These are phyloP conservation scores for Mesocricetus auratus DNA, from an alignment of 2,113 vertebrate species.

Conservation along the genomic window DNA sequence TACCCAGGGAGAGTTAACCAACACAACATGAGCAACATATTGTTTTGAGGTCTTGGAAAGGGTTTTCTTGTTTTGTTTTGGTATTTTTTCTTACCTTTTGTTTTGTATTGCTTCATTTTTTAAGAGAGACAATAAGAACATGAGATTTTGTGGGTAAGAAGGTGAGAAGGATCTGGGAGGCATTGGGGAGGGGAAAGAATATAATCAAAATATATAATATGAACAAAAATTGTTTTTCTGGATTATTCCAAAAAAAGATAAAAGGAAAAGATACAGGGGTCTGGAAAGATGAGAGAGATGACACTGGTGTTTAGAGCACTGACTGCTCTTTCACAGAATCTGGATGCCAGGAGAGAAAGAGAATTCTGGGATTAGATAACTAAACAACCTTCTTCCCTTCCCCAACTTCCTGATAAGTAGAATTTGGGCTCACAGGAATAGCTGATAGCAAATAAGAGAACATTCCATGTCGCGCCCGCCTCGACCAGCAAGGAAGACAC, in stretches of 20 bases:
- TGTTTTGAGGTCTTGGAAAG: background rate
- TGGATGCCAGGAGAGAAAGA: too few relatives aligned
- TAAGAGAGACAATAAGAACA: background rate
- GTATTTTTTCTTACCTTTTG: background rate
- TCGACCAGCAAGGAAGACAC: too few relatives aligned
- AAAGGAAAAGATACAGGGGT: background rate
- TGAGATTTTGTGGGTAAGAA: background rate
- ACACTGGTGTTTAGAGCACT: background rate
- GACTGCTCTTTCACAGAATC: background rate
- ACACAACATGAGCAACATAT: background rate
- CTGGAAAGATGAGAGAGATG: background rate
- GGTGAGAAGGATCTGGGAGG: background rate
- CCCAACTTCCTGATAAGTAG: too few relatives aligned
- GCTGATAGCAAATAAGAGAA: too few relatives aligned
- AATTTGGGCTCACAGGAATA: too few relatives aligned
- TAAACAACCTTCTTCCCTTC: too few relatives aligned
- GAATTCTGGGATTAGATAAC: too few relatives aligned
- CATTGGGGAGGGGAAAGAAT: background rate
- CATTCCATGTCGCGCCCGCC: too few relatives aligned
- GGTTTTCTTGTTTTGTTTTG: background rate
- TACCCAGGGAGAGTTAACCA: background rate
- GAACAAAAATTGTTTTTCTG: background rate
- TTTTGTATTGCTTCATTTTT: background rate
- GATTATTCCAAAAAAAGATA: background rate
- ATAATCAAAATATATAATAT: background rate